Conservation (phyloP, 2,888 invertebrate genomes). For the Ophioninae sp. region DNA sequence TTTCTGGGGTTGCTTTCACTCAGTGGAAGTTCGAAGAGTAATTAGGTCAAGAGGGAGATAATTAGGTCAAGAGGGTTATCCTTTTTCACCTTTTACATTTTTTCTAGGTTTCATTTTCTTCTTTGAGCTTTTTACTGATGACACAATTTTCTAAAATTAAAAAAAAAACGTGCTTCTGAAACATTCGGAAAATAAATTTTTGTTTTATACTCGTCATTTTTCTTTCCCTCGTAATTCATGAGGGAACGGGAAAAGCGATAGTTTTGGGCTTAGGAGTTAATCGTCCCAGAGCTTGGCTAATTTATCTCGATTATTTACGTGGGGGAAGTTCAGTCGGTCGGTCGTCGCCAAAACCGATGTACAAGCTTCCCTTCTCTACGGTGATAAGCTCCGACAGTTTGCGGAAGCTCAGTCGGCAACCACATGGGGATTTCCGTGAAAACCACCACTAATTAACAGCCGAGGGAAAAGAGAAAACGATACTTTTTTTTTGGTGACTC, state of each 20-base stretch:
- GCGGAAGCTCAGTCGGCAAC: slow-evolving; percentile 26
- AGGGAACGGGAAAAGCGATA: not conserved
- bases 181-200: slow-evolving; percentile 14
- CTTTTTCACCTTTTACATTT: not conserved
- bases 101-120: not conserved
- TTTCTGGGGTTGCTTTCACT: slow-evolving; percentile 55
- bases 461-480: not conserved
- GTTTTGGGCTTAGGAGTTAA: slow-evolving; percentile 8
- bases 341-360: slow-evolving; percentile 9
- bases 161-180: not conserved
- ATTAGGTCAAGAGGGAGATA: slow-evolving; percentile 60
- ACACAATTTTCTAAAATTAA: slow-evolving; percentile 6
- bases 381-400: slow-evolving; percentile 33
- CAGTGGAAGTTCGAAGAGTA: slow-evolving; percentile 45
- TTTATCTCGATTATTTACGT: slow-evolving; percentile 28
- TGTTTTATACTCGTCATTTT: not conserved
- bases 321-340: slow-evolving; percentile 8
- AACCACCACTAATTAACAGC: slow-evolving; percentile 29
- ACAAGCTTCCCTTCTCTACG: slow-evolving; percentile 21
- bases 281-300: slow-evolving; percentile 22
- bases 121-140: slow-evolving; percentile 1
- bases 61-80: slow-evolving; percentile 57
- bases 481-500: not conserved
- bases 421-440: slow-evolving; percentile 24
- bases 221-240: slow-evolving; percentile 2